These are phyloP conservation scores for Oostethus manadensis DNA, from an alignment of 2,113 vertebrate genomes.

Conservation along the genomic window DNA sequence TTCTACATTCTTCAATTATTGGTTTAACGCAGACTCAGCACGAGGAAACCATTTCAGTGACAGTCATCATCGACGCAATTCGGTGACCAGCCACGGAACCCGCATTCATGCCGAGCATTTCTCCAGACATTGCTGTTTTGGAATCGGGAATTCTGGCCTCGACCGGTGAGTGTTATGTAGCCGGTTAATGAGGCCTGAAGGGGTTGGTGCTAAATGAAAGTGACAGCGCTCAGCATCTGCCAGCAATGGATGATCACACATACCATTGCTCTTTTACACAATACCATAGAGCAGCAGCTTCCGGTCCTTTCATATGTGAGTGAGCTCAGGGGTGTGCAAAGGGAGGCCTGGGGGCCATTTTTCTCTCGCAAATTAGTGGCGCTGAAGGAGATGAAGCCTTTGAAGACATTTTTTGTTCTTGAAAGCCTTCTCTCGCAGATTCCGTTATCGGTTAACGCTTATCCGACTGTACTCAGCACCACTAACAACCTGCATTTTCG, in stretches of 20 bases:
- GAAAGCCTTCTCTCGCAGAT: no score
- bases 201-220: constrained; percentile 39
- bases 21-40: constrained; percentile 12
- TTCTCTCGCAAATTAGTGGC: no score
- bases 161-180: constrained; percentile 44
- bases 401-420: no score
- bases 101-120: background rate
- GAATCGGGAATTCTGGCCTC: background rate
- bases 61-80: constrained; percentile 15
- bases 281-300: background rate
- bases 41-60: constrained; percentile 22
- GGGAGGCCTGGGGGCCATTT: no score
- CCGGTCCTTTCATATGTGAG: background rate
- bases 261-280: constrained; percentile 29
- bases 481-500: background rate
- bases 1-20: background rate
- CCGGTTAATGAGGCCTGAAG: constrained; percentile 35
- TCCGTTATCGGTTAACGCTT: no score
- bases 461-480: no score
- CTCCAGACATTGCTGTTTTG: constrained; percentile 18
- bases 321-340: background rate
- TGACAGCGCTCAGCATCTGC: constrained; percentile 43
- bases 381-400: no score
- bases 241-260: constrained; percentile 76
- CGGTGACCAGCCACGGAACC: background rate